Conservation (phyloP, 2,797 vertebrate genomes). For the Champsocephalus esox region DNA sequence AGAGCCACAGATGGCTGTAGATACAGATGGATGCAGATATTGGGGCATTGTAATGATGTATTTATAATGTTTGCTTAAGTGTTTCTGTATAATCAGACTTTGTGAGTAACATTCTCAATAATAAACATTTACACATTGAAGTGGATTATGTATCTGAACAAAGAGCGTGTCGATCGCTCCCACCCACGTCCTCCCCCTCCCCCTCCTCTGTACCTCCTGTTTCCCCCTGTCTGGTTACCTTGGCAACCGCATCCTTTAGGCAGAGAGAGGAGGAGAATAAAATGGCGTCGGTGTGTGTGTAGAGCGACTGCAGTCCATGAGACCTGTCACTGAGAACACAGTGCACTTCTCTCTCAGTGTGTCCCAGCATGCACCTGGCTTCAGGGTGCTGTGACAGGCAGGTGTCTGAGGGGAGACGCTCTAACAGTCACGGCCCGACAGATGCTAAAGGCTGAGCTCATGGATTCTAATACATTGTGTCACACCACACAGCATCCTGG, state of each 20-base stretch:
- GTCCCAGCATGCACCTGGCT: neutral
- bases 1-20: too few relatives aligned
- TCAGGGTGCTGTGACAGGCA: neutral
- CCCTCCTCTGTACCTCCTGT: constrained; percentile 19
- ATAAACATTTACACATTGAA: neutral
- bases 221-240: constrained; percentile 53
- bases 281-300: constrained; percentile 14
- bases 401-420: neutral
- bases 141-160: constrained; percentile 27
- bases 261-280: constrained; percentile 21
- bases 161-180: constrained; percentile 22
- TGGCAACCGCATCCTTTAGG: constrained; percentile 53
- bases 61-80: neutral
- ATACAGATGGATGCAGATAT: neutral
- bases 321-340: neutral
- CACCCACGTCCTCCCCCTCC: constrained; percentile 19
- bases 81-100: neutral
- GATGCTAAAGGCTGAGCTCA: constrained; percentile 7
- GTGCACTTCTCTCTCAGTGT: neutral
- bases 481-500: neutral
- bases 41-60: neutral
- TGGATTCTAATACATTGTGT: neutral
- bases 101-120: neutral
- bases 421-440: neutral
- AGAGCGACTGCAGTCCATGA: neutral